Evolutionary conservation across 1,140 invertebrate species (phyloP), one percentile per base, ranked within the genome.

Genomic region (Temnothorax longispinosus): DNA sequence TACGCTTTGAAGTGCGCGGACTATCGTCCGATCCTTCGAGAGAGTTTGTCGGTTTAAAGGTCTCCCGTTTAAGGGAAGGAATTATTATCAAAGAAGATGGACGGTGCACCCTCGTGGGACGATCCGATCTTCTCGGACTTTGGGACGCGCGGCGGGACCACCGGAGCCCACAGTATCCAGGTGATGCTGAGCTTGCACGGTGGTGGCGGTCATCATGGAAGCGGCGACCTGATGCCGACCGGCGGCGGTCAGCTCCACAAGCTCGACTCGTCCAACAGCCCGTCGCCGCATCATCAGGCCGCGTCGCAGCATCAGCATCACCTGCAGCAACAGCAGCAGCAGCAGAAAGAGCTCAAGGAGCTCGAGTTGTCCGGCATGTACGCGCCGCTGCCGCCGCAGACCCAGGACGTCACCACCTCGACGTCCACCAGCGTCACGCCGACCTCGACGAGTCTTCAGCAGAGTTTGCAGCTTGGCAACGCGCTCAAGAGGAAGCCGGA

Each of bases 101-200:
- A 97, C 93, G 97, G 97, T 91, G 96, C 96, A 65, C 96, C 96
- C 44, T 62, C 69, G 0, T 98, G 97, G 94, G 97, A 98, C 91
- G 97, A 98, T 93, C 96, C 97, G 88, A 97, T 97, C 90, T 98
- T 98, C 92, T 96, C 96, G 84, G 97, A 98, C 92, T 98, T 97
- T 93, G 95, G 96, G 54, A 96, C 96, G 87, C 96, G 97, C 52
- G 95, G 96, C 74, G 95, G 95, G 15, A 80, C 77, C 11, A 91
- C 94, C 8, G 96, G 96, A 15, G 96, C 96, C 69, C 96, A 97
- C 91, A 96, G 96, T 80, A 97, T 97, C 72, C 96, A 97, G 92
- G 97, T 98, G 86, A 98, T 98, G 97, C 95, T 98, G 50, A 97
- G 97, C 3, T 94, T 97, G 13, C 96, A 96, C 87, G 60, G 38